These are phyloP conservation scores for Ophiodon elongatus DNA, from an alignment of 2,113 vertebrate genomes.

Conservation along the genomic window DNA sequence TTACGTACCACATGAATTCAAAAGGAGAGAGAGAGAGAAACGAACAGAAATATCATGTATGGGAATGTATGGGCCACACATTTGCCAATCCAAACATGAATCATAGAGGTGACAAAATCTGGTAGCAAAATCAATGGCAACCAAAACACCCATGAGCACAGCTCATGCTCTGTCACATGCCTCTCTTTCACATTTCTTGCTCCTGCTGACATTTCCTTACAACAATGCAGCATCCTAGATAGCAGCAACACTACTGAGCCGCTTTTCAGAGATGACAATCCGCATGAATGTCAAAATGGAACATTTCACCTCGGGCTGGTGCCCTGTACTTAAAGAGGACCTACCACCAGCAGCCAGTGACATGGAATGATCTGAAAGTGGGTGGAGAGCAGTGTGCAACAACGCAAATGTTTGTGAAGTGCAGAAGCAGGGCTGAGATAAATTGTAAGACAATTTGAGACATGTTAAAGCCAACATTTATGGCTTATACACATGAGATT, in stretches of 20 bases:
- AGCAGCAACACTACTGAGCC: constrained; percentile 10
- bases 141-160: constrained; percentile 30
- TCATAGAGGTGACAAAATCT: constrained; percentile 3
- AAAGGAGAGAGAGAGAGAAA: constrained; percentile 20
- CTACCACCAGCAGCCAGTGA: constrained; percentile 41
- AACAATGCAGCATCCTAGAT: constrained; percentile 43
- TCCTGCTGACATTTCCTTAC: constrained; percentile 48
- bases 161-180: constrained; percentile 6
- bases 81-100: neutral
- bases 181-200: constrained; percentile 1
- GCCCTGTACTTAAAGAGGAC: constrained; percentile 39
- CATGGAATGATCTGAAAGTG: constrained; percentile 41
- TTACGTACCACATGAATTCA: constrained; percentile 14
- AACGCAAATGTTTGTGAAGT: neutral
- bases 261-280: constrained; percentile 52
- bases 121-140: neutral
- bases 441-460: constrained; percentile 16
- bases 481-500: constrained; percentile 27
- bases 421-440: constrained; percentile 1
- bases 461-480: neutral
- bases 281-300: constrained; percentile 64
- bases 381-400: constrained; percentile 13
- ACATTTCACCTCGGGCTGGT: constrained; percentile 58
- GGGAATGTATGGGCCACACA: neutral
- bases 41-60: neutral